These are phyloP conservation scores for Corythoichthys intestinalis DNA, from an alignment of 2,113 vertebrate genomes.

Conservation along the genomic window DNA sequence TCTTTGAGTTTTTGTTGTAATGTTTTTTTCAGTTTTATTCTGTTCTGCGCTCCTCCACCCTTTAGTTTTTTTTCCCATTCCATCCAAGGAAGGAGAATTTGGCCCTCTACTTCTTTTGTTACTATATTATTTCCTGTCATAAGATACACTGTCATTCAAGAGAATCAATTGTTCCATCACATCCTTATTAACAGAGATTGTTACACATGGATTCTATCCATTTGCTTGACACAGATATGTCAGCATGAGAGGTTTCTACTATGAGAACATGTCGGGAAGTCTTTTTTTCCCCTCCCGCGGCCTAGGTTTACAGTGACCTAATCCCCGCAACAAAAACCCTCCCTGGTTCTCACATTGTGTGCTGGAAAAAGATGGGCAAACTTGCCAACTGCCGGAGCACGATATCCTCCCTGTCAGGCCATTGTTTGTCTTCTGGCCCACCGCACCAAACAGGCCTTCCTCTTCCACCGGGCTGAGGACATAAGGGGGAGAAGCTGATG, in stretches of 20 bases:
- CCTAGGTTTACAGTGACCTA: constrained; percentile 46
- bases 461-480: constrained; percentile 30
- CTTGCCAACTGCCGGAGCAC: constrained; percentile 41
- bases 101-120: too few relatives aligned
- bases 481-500: constrained; percentile 1
- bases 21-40: too few relatives aligned
- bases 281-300: constrained; percentile 1
- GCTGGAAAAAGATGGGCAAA: constrained; percentile 43
- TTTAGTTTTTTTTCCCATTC: too few relatives aligned
- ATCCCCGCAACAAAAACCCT: constrained; percentile 49
- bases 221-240: background rate
- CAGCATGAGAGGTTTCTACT: background rate
- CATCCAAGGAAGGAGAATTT: too few relatives aligned
- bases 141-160: background rate
- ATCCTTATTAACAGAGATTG: background rate
- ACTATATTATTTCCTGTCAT: too few relatives aligned
- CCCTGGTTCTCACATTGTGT: constrained; percentile 42
- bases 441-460: constrained; percentile 31
- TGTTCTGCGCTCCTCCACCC: too few relatives aligned
- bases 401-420: constrained; percentile 44
- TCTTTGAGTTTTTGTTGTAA: too few relatives aligned
- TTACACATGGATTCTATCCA: background rate
- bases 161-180: background rate
- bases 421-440: constrained; percentile 44
- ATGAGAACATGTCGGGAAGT: constrained; percentile 27